phyloP scores from a whole-genome alignment of 2,888 invertebrate species.

The Steinernema carpocapsae region DNA sequence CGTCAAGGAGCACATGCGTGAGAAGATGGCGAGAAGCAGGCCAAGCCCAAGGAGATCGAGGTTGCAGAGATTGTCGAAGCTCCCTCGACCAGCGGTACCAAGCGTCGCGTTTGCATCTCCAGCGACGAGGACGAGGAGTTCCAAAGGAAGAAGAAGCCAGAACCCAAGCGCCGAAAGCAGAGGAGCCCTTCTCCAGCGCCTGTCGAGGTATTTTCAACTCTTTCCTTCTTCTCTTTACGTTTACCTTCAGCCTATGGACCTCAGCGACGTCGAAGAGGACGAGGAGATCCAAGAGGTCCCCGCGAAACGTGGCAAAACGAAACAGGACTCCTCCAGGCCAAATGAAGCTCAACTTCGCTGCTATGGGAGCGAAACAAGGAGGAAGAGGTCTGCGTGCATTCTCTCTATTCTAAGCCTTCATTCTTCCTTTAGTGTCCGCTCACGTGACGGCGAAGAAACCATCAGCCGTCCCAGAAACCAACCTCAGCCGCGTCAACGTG shows the following conservation, averaged over 20 bases:
- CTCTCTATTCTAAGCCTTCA: not conserved
- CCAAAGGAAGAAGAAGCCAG: too few relatives aligned
- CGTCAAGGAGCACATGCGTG: slow-evolving; percentile 27
- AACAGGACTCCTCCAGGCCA: slow-evolving; percentile 16
- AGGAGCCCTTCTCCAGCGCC: slow-evolving; percentile 9
- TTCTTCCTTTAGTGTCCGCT: not conserved
- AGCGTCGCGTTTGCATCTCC: too few relatives aligned
- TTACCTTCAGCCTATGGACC: not conserved
- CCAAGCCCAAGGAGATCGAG: not conserved
- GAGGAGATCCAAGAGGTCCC: slow-evolving; percentile 6
- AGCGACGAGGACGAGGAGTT: too few relatives aligned
- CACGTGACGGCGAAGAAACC: not conserved
- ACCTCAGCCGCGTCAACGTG: not conserved
- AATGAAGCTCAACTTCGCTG: slow-evolving; percentile 3
- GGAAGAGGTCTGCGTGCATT: not conserved
- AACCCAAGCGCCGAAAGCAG: slow-evolving; percentile 21
- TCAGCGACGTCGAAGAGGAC: too few relatives aligned
- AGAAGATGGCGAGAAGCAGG: slow-evolving; percentile 1
- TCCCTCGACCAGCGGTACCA: too few relatives aligned
- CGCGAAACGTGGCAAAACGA: not conserved
- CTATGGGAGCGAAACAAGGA: not conserved
- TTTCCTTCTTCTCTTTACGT: not conserved
- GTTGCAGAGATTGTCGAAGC: not conserved
- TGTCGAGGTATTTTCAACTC: not conserved
- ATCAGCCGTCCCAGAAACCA: too few relatives aligned